These are phyloP conservation scores for Notolabrus celidotus DNA, from an alignment of 2,797 vertebrate species.

Conservation along the genomic window DNA sequence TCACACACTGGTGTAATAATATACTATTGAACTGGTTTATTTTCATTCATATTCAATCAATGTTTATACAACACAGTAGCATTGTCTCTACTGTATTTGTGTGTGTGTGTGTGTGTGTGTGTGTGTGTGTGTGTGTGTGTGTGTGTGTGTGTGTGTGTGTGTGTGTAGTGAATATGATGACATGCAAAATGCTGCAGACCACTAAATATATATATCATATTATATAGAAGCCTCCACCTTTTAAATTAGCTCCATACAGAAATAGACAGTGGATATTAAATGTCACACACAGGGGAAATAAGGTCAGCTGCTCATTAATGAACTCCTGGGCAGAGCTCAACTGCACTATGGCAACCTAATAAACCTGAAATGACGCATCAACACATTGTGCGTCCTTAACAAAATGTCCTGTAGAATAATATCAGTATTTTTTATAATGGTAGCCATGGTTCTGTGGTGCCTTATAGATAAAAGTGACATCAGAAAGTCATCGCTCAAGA, in stretches of 20 bases:
- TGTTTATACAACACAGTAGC: neutral
- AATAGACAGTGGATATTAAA: conserved; percentile 77
- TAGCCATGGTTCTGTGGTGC: neutral
- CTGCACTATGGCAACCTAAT: conserved; percentile 5
- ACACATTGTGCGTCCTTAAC: conserved; percentile 16
- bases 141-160: neutral
- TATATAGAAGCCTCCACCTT: conserved; percentile 44
- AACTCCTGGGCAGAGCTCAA: conserved; percentile 42
- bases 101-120: neutral
- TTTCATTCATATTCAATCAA: conserved; percentile 16
- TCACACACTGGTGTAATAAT: conserved; percentile 43
- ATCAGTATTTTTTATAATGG: conserved; percentile 1
- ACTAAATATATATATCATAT: neutral
- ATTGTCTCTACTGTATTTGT: neutral
- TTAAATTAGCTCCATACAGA: conserved; percentile 59
- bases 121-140: neutral
- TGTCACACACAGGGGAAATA: conserved; percentile 69
- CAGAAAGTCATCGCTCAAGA: neutral
- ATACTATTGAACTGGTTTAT: conserved; percentile 41
- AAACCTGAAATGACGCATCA: neutral
- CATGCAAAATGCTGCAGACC: conserved; percentile 14
- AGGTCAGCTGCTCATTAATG: conserved; percentile 61
- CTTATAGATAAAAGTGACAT: neutral
- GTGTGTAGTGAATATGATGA: conserved; percentile 5
- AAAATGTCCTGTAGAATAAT: neutral